Evolutionary conservation across 53 echinoderm and acorn worm species (phyloP).

Genomic region (Crossaster papposus): DNA sequence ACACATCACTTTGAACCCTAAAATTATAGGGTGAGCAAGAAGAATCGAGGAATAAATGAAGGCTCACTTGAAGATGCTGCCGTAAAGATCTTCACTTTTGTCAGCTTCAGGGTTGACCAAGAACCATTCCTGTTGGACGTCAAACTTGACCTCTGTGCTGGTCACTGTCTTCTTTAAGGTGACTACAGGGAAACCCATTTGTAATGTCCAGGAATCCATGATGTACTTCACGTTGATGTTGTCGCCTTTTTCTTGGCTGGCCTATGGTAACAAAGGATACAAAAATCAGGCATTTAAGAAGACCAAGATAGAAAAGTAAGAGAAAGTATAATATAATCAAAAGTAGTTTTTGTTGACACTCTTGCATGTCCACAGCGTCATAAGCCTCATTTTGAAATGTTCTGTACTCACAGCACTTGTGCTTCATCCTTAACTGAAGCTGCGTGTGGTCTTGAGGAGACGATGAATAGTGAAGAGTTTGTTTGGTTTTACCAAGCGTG

Average conservation of each 20-base stretch:
- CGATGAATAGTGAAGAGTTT: too few species aligned
- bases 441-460: too few species aligned
- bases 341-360: too few species aligned
- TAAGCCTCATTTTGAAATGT: too few species aligned
- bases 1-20: too few species aligned
- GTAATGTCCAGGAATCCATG: slow-evolving; percentile 96
- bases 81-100: slow-evolving; percentile 76
- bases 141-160: slow-evolving; percentile 4
- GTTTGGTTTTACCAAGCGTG: too few species aligned
- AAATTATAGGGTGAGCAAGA: too few species aligned
- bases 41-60: background rate
- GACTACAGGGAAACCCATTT: slow-evolving; percentile 98
- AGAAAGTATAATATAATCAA: too few species aligned
- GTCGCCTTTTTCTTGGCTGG: background rate
- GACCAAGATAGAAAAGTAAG: background rate
- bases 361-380: too few species aligned
- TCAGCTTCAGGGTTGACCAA: slow-evolving; percentile 89
- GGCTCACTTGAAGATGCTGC: slow-evolving; percentile 75
- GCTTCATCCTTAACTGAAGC: too few species aligned
- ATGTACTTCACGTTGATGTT: slow-evolving; percentile 67
- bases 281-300: background rate
- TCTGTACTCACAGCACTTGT: too few species aligned
- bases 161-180: slow-evolving; percentile 54
- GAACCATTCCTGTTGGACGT: slow-evolving; percentile 79
- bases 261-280: slow-evolving; percentile 6